Evolutionary conservation across 2,113 vertebrate genomes (phyloP).

Genomic region (Isichthys henryi): DNA sequence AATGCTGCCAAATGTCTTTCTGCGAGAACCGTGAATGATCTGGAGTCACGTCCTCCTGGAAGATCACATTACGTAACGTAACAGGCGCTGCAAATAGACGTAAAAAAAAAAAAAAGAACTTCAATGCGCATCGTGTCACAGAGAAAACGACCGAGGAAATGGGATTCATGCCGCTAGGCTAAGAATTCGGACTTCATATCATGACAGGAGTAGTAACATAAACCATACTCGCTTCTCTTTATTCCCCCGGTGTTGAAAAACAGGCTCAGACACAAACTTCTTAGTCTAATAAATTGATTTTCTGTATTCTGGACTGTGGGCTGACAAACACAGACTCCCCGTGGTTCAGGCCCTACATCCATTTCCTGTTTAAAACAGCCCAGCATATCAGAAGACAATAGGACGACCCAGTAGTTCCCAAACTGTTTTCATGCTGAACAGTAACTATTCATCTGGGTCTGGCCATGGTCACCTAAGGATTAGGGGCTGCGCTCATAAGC

Average conservation of each 20-base stretch:
- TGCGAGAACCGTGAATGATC: not conserved
- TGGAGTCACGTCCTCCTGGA: not conserved
- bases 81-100: slow-evolving; percentile 39
- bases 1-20: slow-evolving; percentile 7
- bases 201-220: slow-evolving; percentile 54
- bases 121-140: slow-evolving; percentile 28
- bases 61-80: slow-evolving; percentile 5
- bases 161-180: slow-evolving; percentile 61
- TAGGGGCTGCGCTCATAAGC: slow-evolving; percentile 41
- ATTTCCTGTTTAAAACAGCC: slow-evolving; percentile 40
- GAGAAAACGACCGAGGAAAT: slow-evolving; percentile 46
- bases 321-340: slow-evolving; percentile 52
- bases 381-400: slow-evolving; percentile 49
- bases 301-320: slow-evolving; percentile 66
- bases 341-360: slow-evolving; percentile 42
- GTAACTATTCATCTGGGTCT: slow-evolving; percentile 47
- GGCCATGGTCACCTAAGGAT: slow-evolving; percentile 53
- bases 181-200: slow-evolving; percentile 56
- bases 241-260: slow-evolving; percentile 19
- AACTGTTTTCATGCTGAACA: slow-evolving; percentile 50
- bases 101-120: slow-evolving; percentile 33
- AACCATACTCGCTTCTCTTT: slow-evolving; percentile 27
- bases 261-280: slow-evolving; percentile 57
- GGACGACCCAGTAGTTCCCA: slow-evolving; percentile 35
- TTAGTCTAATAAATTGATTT: slow-evolving; percentile 76